Conservation (phyloP, 2,113 vertebrate species). For the Micromys minutus region DNA sequence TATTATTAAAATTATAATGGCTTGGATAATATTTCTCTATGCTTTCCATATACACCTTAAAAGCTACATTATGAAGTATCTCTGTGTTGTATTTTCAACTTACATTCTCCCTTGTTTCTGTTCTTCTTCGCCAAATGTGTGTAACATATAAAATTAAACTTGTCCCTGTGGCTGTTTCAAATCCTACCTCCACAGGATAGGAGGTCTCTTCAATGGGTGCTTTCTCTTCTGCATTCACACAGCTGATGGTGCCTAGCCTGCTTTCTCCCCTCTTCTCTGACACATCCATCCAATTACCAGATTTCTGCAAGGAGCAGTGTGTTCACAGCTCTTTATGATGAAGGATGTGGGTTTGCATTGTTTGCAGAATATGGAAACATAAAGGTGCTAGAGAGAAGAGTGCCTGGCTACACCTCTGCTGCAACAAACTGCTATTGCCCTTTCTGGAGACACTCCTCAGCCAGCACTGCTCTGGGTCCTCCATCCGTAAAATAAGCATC, state of each 20-base stretch:
- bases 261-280: background rate
- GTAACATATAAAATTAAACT: background rate
- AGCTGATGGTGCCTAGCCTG: background rate
- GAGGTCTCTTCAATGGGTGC: background rate
- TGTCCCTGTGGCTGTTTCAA: background rate
- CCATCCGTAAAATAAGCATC: background rate
- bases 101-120: background rate
- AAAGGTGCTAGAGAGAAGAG: background rate
- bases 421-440: background rate
- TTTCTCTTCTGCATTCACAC: background rate
- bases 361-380: background rate
- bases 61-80: background rate
- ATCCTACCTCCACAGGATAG: background rate
- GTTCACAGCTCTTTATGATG: background rate
- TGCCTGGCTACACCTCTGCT: background rate
- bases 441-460: background rate
- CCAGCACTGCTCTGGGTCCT: background rate
- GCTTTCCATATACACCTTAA: background rate
- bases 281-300: background rate
- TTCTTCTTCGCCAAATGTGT: background rate
- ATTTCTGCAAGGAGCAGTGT: background rate
- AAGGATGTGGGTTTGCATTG: background rate
- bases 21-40: background rate
- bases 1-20: background rate
- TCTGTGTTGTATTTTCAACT: background rate